Percentiles rank a stretch among this genome's conserved stretches.
phyloP scores from a whole-genome alignment of 1,140 invertebrate species.

The Potamilus streckersoni region DNA sequence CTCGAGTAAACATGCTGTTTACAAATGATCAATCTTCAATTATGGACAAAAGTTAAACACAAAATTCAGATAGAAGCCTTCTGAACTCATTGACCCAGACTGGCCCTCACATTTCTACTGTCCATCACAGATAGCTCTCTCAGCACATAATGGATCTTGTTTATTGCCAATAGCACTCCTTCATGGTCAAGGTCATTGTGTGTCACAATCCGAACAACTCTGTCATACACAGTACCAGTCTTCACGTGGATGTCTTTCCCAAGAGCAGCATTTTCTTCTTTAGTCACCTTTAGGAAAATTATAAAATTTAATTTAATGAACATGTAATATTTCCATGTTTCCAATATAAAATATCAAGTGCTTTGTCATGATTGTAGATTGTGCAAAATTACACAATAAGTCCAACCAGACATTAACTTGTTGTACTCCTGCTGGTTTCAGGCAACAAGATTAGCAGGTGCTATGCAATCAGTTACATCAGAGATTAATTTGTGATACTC shows the following conservation, averaged over 20 bases:
- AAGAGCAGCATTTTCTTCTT: constrained; percentile 70
- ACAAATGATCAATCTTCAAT: too few species aligned
- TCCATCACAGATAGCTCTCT: constrained; percentile 38
- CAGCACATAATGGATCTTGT: constrained; percentile 66
- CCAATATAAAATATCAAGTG: background rate
- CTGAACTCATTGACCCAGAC: too few species aligned
- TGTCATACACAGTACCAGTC: constrained; percentile 71
- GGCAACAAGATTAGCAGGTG: background rate
- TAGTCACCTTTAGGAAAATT: constrained; percentile 66
- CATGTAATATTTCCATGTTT: background rate
- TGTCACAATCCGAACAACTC: constrained; percentile 75
- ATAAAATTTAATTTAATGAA: constrained; percentile 6
- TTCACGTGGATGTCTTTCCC: constrained; percentile 72
- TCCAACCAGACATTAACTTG: background rate
- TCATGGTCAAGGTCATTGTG: constrained; percentile 77
- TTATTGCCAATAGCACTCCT: constrained; percentile 70
- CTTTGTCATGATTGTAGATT: background rate
- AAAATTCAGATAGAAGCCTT: too few species aligned
- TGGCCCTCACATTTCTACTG: too few species aligned
- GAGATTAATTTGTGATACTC: background rate
- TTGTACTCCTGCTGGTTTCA: background rate
- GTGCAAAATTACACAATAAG: background rate
- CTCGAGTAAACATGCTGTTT: too few species aligned
- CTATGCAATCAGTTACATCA: background rate
- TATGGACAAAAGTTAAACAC: too few species aligned